Conservation (phyloP, 1,140 invertebrate genomes). For the Panulirus ornatus region DNA sequence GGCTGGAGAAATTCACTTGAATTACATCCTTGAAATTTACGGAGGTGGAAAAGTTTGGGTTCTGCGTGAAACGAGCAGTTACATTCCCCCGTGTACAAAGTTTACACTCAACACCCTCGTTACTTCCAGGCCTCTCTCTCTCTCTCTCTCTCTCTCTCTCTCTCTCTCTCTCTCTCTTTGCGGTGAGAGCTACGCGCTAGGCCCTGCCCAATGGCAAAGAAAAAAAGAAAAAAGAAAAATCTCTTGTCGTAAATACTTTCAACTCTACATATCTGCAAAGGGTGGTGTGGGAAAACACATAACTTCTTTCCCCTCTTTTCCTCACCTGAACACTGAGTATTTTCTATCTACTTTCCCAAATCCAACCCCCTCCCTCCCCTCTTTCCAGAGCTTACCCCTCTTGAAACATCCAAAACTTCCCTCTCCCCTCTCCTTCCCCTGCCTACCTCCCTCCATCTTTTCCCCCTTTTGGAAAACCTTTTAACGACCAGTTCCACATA, state of each 20-base stretch:
- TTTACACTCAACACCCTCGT: conserved; percentile 55
- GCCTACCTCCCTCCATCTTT: not conserved
- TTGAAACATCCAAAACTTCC: not conserved
- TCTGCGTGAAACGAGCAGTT: conserved; percentile 55
- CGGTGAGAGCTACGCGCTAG: too few relatives aligned
- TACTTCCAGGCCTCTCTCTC: not conserved
- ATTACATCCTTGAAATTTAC: conserved; percentile 53
- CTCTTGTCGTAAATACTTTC: not conserved
- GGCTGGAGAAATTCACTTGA: conserved; percentile 60
- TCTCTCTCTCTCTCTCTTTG: conserved; percentile 6
- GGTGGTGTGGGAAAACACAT: too few relatives aligned
- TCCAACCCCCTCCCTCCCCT: not conserved
- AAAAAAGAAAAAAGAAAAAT: too few relatives aligned
- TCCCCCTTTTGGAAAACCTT: not conserved
- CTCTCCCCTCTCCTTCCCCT: not conserved
- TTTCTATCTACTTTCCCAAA: not conserved
- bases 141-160: not conserved
- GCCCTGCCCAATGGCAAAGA: too few relatives aligned
- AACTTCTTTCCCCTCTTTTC: not conserved
- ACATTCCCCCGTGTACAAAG: conserved; percentile 44
- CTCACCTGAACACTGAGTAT: not conserved
- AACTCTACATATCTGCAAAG: too few relatives aligned
- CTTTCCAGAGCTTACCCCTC: not conserved
- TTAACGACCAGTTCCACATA: not conserved
- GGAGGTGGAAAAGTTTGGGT: conserved; percentile 54